Evolutionary conservation across 2,888 invertebrate genomes (phyloP), one percentile per base, ranked within the genome.

Genomic region (Nomada hirtipes): DNA sequence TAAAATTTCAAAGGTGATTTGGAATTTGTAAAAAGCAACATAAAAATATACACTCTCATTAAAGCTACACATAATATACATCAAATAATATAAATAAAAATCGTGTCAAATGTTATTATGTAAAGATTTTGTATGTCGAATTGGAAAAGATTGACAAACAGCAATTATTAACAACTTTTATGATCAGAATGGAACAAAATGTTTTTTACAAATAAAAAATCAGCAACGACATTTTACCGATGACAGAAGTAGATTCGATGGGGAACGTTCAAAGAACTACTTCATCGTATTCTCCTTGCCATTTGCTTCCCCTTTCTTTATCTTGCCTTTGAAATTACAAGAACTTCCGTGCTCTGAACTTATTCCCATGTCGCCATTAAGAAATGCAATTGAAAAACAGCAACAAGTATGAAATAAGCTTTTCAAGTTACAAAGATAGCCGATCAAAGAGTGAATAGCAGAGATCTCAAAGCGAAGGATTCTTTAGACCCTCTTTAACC

Each of bases 371-470:
- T 47, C 67, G 57, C 67, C 64, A 73, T 73, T 73, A 73, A 67
- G 57, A 50, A 57, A 67, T 36, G 67, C 67, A 67, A 67, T 73
- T 73, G 57, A 73, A 73, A 73, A 67, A 57, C 73, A 73, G 73
- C 73, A 73, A 73, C 73, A 73, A 73, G 70, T 71, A 71, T 18
- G 60, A 61, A 61, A 61, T 52, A 60, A 71, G 60, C 60, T 71
- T 71, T 61, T 60, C 60, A 71, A 61, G 70, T 71, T 50, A 60
- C 60, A 52, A 61, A 71, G 73, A 67, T 67, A 73, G 67, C 73
- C 67, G 73, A 73, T 73, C 73, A 73, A 73, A 73, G 73, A 59
- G n/a, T 73, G 57, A 73, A 67, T 73, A 36, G 73, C 67, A 67
- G 23, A 50, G 73, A 50, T 73, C 73, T 73, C 67, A 73, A 73